Base-by-base conservation (phyloP, 2,113 vertebrate species). In the Neofelis nebulosa region DNA sequence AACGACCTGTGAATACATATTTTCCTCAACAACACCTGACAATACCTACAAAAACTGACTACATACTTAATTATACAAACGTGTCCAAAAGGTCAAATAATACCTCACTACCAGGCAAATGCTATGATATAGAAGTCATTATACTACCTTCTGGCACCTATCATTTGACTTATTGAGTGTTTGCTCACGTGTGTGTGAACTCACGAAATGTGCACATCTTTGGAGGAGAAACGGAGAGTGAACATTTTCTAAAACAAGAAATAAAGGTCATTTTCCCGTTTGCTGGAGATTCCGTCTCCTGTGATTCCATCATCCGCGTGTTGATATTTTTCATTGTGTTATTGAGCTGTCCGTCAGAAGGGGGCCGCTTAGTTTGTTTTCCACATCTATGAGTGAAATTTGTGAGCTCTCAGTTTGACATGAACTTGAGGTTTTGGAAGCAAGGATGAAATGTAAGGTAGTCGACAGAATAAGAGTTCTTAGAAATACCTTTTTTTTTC, bases 391-490 rank as follows among this genome's bases (percentile, higher is more conserved):
- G 61, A 93, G 95, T 81, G 81, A 94, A 95, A 89, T 57, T 66
- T 55, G 69, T 84, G 69, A 78, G 61, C 50, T 91, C 85, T 89
- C 63, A 90, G 84, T 89, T 95, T 83, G 63, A 90, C 31, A 63
- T 95, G 48, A 88, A 55, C 79, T 21, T 89, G 61, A 97, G 41
- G 21, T 31, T 94, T 96, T 94, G 63, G 74, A 97, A 50, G 15
- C 50, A 91, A 88, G 63, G 65, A 91, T 91, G 38, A 95, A 95
- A 92, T 16, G 14, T 63, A 88, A 13, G 18, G 29, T 38, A 95
- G 33, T 36, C 81, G 92, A 96, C 45, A 66, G 97, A 98, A 95
- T 74, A 80, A 89, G 79, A 68, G 38, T 80, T 98, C 74, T 95
- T 90, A 68, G 89, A 89, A 96, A 48, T 82, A 89, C 50, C 55